These are phyloP conservation scores for Phycodurus eques DNA, from an alignment of 2,113 vertebrate species.

Conservation along the genomic window DNA sequence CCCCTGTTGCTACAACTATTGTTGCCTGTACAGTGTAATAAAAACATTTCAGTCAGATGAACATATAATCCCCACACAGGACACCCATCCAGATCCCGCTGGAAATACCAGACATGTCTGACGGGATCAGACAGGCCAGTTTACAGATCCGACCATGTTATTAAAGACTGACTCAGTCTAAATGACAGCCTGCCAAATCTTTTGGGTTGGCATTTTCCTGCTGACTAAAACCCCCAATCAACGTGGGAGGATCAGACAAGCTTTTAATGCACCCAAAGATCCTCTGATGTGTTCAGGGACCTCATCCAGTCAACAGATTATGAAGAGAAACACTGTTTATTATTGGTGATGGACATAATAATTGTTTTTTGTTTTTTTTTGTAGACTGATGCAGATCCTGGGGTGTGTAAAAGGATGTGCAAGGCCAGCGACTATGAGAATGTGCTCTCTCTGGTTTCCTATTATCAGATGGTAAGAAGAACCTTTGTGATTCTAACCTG, in stretches of 20 bases:
- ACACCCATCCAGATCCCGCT: constrained; percentile 15
- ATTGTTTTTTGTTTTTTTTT: constrained; percentile 1
- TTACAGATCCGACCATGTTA: constrained; percentile 20
- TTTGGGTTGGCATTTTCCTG: constrained; percentile 26
- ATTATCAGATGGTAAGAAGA: constrained; percentile 93
- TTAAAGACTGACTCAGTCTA: constrained; percentile 31
- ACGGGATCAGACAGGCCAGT: constrained; percentile 49
- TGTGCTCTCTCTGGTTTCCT: constrained; percentile 87
- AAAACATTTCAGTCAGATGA: constrained; percentile 16
- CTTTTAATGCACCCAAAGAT: constrained; percentile 11
- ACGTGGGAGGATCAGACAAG: constrained; percentile 10
- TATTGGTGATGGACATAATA: not conserved
- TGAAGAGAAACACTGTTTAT: not conserved
- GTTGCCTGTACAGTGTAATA: not conserved
- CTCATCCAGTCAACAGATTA: not conserved
- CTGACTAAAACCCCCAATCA: constrained; percentile 2
- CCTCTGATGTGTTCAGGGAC: not conserved
- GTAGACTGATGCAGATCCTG: constrained; percentile 96
- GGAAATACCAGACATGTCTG: constrained; percentile 45
- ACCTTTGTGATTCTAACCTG: not conserved
- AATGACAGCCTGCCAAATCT: constrained; percentile 24
- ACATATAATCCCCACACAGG: constrained; percentile 11
- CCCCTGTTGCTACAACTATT: not conserved
- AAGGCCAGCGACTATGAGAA: constrained; percentile 86
- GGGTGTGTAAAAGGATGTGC: constrained; percentile 97